These are phyloP conservation scores for Chrysotoxum bicinctum DNA, from an alignment of 2,888 invertebrate genomes.

Conservation along the genomic window DNA sequence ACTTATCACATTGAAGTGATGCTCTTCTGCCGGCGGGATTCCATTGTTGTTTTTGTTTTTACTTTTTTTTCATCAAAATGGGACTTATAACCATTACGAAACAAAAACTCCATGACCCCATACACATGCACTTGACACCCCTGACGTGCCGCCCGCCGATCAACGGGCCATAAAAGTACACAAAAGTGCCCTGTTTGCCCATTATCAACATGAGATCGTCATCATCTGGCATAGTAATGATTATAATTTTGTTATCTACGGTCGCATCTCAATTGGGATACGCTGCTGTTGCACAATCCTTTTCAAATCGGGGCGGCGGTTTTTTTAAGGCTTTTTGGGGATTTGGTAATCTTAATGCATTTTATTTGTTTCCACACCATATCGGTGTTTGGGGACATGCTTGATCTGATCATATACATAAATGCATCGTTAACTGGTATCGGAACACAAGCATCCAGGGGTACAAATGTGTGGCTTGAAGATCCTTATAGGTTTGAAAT, in stretches of 20 bases:
- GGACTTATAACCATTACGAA: slow-evolving; percentile 11
- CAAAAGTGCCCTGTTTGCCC: slow-evolving; percentile 63
- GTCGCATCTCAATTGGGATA: slow-evolving; percentile 61
- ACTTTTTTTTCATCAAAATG: background rate
- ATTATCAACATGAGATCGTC: slow-evolving; percentile 67
- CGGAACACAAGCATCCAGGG: background rate
- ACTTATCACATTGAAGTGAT: slow-evolving; percentile 15
- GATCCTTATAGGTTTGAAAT: slow-evolving; percentile 14
- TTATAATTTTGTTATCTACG: slow-evolving; percentile 68
- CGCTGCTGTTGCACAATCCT: slow-evolving; percentile 41
- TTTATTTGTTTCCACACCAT: slow-evolving; percentile 62
- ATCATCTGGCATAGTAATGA: slow-evolving; percentile 62
- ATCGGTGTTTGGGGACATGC: slow-evolving; percentile 46
- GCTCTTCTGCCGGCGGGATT: slow-evolving; percentile 36
- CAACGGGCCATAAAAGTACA: slow-evolving; percentile 59
- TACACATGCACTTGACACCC: slow-evolving; percentile 51
- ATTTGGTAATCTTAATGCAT: slow-evolving; percentile 61
- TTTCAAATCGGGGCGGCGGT: background rate
- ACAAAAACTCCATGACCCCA: slow-evolving; percentile 22
- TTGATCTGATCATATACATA: slow-evolving; percentile 52
- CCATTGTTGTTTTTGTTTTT: slow-evolving; percentile 22
- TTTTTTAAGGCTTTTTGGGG: background rate
- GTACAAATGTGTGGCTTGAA: background rate
- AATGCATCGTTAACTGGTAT: slow-evolving; percentile 28
- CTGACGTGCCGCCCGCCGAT: background rate